Evolutionary conservation across 2,888 invertebrate species (phyloP).

Genomic region (Ectobius pallidus): DNA sequence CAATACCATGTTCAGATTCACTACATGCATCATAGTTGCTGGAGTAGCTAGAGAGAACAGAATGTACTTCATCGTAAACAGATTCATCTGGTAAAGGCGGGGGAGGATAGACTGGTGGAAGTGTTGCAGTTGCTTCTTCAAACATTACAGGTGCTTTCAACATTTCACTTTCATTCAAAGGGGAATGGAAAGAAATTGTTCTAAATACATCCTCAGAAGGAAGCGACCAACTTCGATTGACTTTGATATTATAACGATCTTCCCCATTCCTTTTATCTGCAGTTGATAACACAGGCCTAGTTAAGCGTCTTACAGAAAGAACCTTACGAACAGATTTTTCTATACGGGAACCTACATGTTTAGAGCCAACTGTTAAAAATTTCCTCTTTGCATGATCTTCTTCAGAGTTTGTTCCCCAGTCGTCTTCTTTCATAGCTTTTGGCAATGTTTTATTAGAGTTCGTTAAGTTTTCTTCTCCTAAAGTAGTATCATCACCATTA

Average conservation of each 20-base stretch:
- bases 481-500: too few relatives aligned
- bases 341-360: slow-evolving; percentile 59
- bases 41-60: slow-evolving; percentile 48
- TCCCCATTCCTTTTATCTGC: background rate
- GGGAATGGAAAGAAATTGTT: slow-evolving; percentile 69
- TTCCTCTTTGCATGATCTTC: slow-evolving; percentile 52
- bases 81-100: slow-evolving; percentile 64
- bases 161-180: slow-evolving; percentile 52
- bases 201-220: slow-evolving; percentile 66
- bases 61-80: slow-evolving; percentile 62
- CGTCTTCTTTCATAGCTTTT: background rate
- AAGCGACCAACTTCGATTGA: slow-evolving; percentile 62
- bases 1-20: slow-evolving; percentile 12
- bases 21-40: slow-evolving; percentile 40
- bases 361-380: slow-evolving; percentile 68
- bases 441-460: background rate
- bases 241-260: background rate
- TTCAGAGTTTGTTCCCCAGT: background rate
- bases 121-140: slow-evolving; percentile 52
- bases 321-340: slow-evolving; percentile 55
- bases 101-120: slow-evolving; percentile 64
- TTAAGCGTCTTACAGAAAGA: slow-evolving; percentile 50
- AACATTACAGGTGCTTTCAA: slow-evolving; percentile 47
- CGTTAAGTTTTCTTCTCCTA: background rate
- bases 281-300: slow-evolving; percentile 31